These are phyloP conservation scores for Eudyptes chrysolophus DNA, from an alignment of 2,113 vertebrate species.

Conservation along the genomic window DNA sequence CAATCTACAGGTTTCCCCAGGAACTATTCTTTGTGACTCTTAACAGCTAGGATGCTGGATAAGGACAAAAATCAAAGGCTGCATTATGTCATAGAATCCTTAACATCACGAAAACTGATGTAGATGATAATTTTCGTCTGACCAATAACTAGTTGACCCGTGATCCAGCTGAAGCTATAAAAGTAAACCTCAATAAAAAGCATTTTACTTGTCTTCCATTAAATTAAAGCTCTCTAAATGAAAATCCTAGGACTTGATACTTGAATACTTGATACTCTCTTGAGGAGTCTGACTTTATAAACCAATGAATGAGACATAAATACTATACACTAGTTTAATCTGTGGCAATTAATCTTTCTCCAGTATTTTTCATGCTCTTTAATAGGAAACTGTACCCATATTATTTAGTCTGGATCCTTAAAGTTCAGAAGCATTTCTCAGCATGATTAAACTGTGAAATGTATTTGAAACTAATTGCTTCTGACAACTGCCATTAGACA, in stretches of 20 bases:
- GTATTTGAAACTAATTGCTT: constrained; percentile 54
- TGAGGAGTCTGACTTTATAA: not conserved
- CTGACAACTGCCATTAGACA: constrained; percentile 39
- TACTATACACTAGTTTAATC: not conserved
- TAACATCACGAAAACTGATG: not conserved
- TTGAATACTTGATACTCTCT: not conserved
- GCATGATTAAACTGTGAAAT: constrained; percentile 45
- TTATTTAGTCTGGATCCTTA: constrained; percentile 15
- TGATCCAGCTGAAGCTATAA: not conserved
- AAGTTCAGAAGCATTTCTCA: constrained; percentile 46
- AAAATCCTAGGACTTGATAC: not conserved
- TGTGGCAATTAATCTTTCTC: constrained; percentile 23
- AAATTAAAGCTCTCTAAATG: not conserved
- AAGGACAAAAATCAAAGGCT: not conserved
- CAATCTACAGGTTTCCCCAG: not conserved
- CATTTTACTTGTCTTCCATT: not conserved
- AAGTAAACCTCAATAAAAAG: not conserved
- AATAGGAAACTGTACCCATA: not conserved
- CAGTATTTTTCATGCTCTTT: not conserved
- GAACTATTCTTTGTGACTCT: not conserved
- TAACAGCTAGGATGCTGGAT: not conserved
- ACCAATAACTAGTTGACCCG: not conserved
- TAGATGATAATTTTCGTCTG: not conserved
- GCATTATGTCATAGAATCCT: not conserved
- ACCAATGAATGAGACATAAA: constrained; percentile 28